These are phyloP conservation scores for Natrix natrix DNA, from an alignment of 2,797 vertebrate species.

Conservation along the genomic window DNA sequence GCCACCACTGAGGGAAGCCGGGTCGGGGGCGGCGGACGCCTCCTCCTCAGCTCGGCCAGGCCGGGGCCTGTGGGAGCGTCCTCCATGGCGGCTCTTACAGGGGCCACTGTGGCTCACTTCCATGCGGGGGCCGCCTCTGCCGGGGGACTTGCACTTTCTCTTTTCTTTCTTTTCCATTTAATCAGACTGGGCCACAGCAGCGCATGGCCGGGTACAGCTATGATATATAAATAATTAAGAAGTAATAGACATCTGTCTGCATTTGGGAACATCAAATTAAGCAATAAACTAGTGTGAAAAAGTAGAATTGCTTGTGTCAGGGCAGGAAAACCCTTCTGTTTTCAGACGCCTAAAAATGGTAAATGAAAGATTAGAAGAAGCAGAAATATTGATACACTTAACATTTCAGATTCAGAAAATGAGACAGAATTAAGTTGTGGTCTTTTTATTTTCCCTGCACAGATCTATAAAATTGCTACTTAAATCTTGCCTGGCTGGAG, in stretches of 20 bases:
- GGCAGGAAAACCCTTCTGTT: not conserved
- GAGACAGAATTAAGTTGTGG: not conserved
- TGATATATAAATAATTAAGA: not conserved
- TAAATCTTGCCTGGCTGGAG: conserved; percentile 23
- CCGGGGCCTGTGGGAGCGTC: too few relatives aligned
- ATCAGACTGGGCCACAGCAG: too few relatives aligned
- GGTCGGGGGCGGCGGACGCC: too few relatives aligned
- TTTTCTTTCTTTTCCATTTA: too few relatives aligned
- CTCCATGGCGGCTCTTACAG: too few relatives aligned
- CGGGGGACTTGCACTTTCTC: too few relatives aligned
- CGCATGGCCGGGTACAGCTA: too few relatives aligned
- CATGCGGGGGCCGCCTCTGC: too few relatives aligned
- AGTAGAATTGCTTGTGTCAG: not conserved
- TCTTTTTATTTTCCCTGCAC: not conserved
- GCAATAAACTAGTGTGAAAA: not conserved
- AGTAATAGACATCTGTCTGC: not conserved
- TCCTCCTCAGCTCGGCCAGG: too few relatives aligned
- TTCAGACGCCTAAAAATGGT: not conserved
- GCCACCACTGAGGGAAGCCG: too few relatives aligned
- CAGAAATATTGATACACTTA: not conserved
- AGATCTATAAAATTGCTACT: conserved; percentile 36
- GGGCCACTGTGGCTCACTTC: too few relatives aligned
- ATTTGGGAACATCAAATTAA: not conserved
- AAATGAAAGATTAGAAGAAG: not conserved
- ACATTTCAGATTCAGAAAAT: not conserved